phyloP scores from a whole-genome alignment of 2,888 invertebrate genomes.

The Oegoconia quadripuncta region DNA sequence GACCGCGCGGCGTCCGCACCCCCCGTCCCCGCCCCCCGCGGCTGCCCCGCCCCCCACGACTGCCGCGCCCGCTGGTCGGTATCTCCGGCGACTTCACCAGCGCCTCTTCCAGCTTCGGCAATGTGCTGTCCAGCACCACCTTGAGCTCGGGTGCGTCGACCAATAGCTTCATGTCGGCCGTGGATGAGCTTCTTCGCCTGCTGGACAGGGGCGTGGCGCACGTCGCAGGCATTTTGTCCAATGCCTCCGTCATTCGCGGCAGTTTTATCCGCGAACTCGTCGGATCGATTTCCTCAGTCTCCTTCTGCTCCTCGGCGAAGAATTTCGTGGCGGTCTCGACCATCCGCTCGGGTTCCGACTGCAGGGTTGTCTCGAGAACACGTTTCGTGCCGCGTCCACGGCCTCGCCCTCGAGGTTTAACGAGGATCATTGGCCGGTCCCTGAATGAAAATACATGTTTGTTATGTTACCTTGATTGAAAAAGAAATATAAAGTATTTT shows the following conservation, averaged over 20 bases:
- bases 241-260: conserved; percentile 69
- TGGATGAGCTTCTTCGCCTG: conserved; percentile 43
- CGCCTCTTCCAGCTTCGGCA: conserved; percentile 20
- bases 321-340: conserved; percentile 32
- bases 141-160: conserved; percentile 39
- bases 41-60: conserved; percentile 21
- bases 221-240: conserved; percentile 58
- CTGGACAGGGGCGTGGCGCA: conserved; percentile 58
- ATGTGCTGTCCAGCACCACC: conserved; percentile 28
- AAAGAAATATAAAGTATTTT: conserved; percentile 4
- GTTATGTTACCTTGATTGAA: neutral
- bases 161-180: conserved; percentile 35
- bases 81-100: conserved; percentile 27
- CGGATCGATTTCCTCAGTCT: conserved; percentile 50
- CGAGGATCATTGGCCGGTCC: conserved; percentile 58
- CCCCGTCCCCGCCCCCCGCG: conserved; percentile 29
- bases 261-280: conserved; percentile 68
- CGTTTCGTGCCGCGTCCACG: conserved; percentile 54
- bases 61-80: conserved; percentile 21
- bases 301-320: conserved; percentile 28
- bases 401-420: conserved; percentile 57
- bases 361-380: conserved; percentile 26
- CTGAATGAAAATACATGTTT: conserved; percentile 35
- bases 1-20: conserved; percentile 33
- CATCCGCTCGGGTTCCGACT: conserved; percentile 23